Base-by-base conservation (phyloP, 1,140 invertebrate genomes). In the Drosophila auraria region DNA sequence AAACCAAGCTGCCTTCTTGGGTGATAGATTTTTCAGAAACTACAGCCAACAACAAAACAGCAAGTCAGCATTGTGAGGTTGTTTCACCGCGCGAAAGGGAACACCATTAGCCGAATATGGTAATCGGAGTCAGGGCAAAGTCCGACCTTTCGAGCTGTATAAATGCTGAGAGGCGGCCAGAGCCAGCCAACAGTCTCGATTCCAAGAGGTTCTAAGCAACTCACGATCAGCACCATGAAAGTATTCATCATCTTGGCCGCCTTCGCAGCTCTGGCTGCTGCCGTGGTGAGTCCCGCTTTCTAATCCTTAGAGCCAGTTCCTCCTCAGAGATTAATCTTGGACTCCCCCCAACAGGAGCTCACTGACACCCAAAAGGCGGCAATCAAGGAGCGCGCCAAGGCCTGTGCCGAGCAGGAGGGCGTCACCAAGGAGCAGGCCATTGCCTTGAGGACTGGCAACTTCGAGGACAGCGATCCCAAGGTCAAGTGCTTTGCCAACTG, bases 401-500 rank as follows among this genome's bases (percentile, higher is more conserved):
- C 53, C 1, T 84, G 82, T 14, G 53, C 17, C 9, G 27, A 70
- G 7, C 81, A 83, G 61, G 81, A 73, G 45, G 81, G 81, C 33
- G 33, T 91, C 40, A 82, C 86, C 79, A 91, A 86, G 82, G 86
- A 90, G 3, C 86, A 90, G 56, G 87, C 71, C 0, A 0, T 56
- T 3, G 62, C 71, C 17, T 49, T 90, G 44, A 72, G 79, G 3
- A 50, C 51, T 11, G 86, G 87, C 36, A 80, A 77, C 0, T 91
- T 90, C 9, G 79, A 77, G 3, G 63, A 76, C n/a, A 15, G 1
- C 17, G 87, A 91, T 49, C 23, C 25, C 2, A 91, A 91, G 70
- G 49, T 81, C 1, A 91, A 91, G 49, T 91, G 87, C 61, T 91
- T 91, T 23, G 70, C 83, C 70, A 83, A 83, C 33, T 91, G 87